Percentiles rank a stretch among this genome's conserved stretches.
phyloP scores from a whole-genome alignment of 2,888 invertebrate species.

The Crossocerus cetratus region DNA sequence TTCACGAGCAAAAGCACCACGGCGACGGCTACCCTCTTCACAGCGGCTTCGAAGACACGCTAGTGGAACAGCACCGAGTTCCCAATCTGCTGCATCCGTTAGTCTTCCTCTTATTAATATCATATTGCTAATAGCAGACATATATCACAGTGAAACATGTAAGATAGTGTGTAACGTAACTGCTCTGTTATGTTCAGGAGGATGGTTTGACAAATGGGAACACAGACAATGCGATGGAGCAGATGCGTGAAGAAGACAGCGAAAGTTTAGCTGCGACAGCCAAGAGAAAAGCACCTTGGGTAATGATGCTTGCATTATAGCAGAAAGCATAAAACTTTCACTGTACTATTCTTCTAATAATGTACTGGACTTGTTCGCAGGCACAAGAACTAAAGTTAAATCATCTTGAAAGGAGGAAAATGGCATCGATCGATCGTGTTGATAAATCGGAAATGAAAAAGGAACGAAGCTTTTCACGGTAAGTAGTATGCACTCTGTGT shows the following conservation, averaged over 20 bases:
- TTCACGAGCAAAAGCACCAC: conserved; percentile 82
- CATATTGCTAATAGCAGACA: too few relatives aligned
- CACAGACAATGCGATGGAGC: conserved; percentile 65
- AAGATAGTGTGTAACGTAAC: neutral
- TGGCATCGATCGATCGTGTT: conserved; percentile 57
- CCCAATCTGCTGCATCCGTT: neutral
- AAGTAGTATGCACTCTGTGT: neutral
- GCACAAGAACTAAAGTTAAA: conserved; percentile 73
- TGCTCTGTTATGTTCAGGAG: conserved; percentile 58
- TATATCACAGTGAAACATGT: neutral
- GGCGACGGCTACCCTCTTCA: conserved; percentile 83
- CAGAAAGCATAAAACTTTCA: neutral
- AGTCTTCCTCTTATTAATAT: too few relatives aligned
- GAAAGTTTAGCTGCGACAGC: conserved; percentile 65
- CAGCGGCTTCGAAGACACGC: conserved; percentile 69
- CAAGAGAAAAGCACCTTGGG: conserved; percentile 73
- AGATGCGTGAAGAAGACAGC: conserved; percentile 67
- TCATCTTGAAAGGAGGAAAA: conserved; percentile 72
- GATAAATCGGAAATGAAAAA: conserved; percentile 70
- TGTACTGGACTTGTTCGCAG: conserved; percentile 45
- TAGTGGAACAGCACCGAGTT: conserved; percentile 46
- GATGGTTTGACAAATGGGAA: conserved; percentile 73
- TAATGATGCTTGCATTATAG: conserved; percentile 41
- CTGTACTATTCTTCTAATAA: neutral
- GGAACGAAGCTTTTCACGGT: conserved; percentile 64